Base-by-base conservation (phyloP, 1,140 invertebrate genomes). In the Brachystomella parvula region DNA sequence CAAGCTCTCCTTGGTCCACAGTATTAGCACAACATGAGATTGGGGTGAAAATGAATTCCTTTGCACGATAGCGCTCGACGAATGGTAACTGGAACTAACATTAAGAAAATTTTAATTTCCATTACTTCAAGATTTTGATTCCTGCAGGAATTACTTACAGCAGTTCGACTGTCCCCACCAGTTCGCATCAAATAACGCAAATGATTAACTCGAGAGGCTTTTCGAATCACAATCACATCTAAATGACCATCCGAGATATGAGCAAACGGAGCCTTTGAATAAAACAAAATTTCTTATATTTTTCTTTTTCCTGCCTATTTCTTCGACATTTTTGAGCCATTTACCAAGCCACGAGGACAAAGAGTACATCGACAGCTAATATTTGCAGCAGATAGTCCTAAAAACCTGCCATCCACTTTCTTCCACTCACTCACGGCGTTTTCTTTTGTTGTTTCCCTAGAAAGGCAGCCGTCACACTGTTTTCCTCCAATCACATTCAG, bases 171-270 rank as follows among this genome's bases (percentile, higher is more conserved):
- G 59, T 71, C 74, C 28, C 70, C 58, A 21, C 61, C 75, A 15
- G 73, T 75, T 32, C 76, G 57, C 0, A 87, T 73, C 12, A 89
- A 75, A 75, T 91, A 85, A 69, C 84, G 80, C 24, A 93, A 75
- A 77, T 88, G 89, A 74, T 90, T 86, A 17, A 88, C 71, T 49
- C 90, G 71, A 2, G 86, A 86, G 21, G 88, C 89, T 71, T 89
- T 84, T 47, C 82, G 82, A 26, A 92, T 84, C 29, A 93, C 71
- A 69, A 92, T 85, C 61, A 93, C 78, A 76, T 93, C 88, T 53
- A 88, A 79, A 75, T 84, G 88, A 21, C 90, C 90, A 77, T 92
- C 88, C 0, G 89, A 89, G 6, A 92, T 78, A 76, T 93, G 90
- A 78, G 87, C 86, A 65, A 84, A 85, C 0, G 89, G 87, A 61